Conservation (phyloP, 1,140 invertebrate genomes). For the Cotesia typhae region DNA sequence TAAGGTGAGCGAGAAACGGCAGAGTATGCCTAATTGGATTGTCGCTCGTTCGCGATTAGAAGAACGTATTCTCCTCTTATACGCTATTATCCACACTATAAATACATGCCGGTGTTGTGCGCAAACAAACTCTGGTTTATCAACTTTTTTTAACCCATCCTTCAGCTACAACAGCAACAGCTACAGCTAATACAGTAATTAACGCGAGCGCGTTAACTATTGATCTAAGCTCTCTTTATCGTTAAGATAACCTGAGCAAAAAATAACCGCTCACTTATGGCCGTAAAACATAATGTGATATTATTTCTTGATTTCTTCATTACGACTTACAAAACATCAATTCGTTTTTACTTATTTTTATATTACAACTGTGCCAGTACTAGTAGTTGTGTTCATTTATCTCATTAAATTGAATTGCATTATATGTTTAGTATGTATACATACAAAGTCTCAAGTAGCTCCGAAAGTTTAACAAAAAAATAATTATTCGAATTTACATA, state of each 20-base stretch:
- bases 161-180: background rate
- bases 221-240: background rate
- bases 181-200: conserved; percentile 33
- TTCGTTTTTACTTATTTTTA: no score
- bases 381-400: no score
- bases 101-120: conserved; percentile 31
- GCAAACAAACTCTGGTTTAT: conserved; percentile 22
- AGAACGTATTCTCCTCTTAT: conserved; percentile 27
- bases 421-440: no score
- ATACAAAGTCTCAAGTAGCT: no score
- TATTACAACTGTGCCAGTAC: no score
- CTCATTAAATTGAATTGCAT: no score
- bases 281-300: no score
- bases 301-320: no score
- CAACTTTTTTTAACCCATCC: conserved; percentile 29
- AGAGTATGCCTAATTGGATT: conserved; percentile 44
- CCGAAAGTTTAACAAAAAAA: no score
- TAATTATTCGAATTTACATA: background rate
- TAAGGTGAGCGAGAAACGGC: conserved; percentile 40
- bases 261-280: no score
- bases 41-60: conserved; percentile 42
- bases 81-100: conserved; percentile 13
- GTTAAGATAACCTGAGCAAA: background rate
- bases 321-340: no score
- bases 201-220: background rate